Conservation (phyloP, 2,113 vertebrate species). For the Stegastes partitus region DNA sequence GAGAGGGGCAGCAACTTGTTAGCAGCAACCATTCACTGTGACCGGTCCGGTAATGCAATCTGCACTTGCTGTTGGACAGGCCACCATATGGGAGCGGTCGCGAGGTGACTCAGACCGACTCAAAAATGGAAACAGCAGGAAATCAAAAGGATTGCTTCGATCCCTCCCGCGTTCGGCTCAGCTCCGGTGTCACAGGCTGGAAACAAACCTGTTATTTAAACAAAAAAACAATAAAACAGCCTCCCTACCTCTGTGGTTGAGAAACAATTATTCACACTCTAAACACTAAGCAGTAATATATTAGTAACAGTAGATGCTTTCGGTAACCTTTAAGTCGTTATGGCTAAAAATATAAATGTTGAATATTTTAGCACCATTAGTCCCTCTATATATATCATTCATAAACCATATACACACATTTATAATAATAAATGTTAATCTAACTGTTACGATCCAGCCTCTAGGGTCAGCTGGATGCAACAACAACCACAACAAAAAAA, state of each 20-base stretch:
- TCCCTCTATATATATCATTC: too few species aligned
- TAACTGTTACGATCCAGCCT: too few species aligned
- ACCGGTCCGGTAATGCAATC: slow-evolving; percentile 65
- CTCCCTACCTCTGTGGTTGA: neutral
- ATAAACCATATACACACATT: too few species aligned
- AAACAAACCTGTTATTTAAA: slow-evolving; percentile 26
- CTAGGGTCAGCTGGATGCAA: too few species aligned
- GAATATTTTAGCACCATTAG: too few species aligned
- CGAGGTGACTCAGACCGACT: slow-evolving; percentile 35
- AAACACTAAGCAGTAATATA: too few species aligned
- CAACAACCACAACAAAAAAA: too few species aligned
- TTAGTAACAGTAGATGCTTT: too few species aligned
- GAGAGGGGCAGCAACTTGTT: slow-evolving; percentile 71
- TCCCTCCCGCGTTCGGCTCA: slow-evolving; percentile 29
- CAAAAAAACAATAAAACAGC: slow-evolving; percentile 20
- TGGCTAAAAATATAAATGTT: too few species aligned
- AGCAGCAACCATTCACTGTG: slow-evolving; percentile 64
- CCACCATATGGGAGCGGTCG: slow-evolving; percentile 42
- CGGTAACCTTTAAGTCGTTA: too few species aligned
- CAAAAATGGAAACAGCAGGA: slow-evolving; percentile 64
- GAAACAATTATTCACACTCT: neutral
- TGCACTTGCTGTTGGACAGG: slow-evolving; percentile 61
- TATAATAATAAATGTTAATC: too few species aligned
- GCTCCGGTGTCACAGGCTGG: slow-evolving; percentile 32
- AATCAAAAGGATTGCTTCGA: slow-evolving; percentile 54